Evolutionary conservation across 2,797 vertebrate species (phyloP), one percentile per base, ranked within the genome.

Genomic region (Hirundo rustica): DNA sequence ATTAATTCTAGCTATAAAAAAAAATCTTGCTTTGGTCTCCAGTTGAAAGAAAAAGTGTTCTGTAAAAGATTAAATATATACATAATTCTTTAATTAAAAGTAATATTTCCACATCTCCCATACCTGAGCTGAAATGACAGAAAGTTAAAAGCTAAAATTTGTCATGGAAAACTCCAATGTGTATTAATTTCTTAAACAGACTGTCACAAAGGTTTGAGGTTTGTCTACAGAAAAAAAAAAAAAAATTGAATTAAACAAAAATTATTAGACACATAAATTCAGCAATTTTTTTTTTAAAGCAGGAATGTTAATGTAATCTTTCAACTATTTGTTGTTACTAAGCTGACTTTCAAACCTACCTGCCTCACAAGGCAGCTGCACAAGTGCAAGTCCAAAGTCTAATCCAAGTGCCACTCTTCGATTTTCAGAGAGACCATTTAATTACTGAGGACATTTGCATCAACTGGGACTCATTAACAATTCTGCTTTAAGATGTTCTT

Each of bases 101-200:
- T 51, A 79, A 51, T 61, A 50, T 32, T 72, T 54, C 85, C n/a
- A 50, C 38, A 62, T 77, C 44, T 88, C 40, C 13, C 32, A 76
- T 38, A 20, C 42, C 79, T 80, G 16, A 95, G 77, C 50, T 71
- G 71, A 88, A 92, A 79, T 82, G 60, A 68, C 64, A 86, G 73
- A 83, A 91, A 88, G 20, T 88, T 90, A 79, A 89, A 95, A 90
- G 71, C 38, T 74, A 55, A 88, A 90, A 93, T 94, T 93, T 91
- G 42, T 84, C 73, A 92, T 1, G 1, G 64, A 85, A 84, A 79
- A 54, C 47, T 73, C 38, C 54, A 89, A 25, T 78, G 44, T 78
- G 10, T 91, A 82, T 88, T 92, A 84, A 88, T 81, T 94, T 92
- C 55, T 93, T 44, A 82, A 84, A 26, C 22, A 86, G 45, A 64